Conservation (phyloP, 2,113 vertebrate genomes). For the Pristiophorus japonicus region DNA sequence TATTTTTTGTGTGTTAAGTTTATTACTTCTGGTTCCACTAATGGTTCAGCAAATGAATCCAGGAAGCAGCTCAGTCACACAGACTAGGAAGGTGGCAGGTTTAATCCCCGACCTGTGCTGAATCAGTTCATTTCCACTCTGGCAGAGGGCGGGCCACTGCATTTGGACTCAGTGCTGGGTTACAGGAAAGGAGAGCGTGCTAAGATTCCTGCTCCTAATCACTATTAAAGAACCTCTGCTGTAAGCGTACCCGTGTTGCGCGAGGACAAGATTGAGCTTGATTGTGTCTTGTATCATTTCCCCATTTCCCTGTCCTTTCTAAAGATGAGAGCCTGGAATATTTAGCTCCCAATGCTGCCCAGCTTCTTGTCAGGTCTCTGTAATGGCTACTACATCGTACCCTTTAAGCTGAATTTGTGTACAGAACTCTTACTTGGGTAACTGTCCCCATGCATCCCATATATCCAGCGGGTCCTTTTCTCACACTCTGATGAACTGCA, state of each 20-base stretch:
- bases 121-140: background rate
- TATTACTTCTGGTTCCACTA: background rate
- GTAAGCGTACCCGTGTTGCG: background rate
- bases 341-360: background rate
- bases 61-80: background rate
- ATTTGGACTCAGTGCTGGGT: background rate
- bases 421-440: background rate
- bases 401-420: background rate
- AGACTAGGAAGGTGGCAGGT: background rate
- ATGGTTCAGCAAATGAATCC: background rate
- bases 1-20: background rate
- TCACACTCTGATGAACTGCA: background rate
- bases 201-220: background rate
- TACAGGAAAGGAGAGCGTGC: background rate
- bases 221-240: background rate
- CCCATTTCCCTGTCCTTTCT: background rate
- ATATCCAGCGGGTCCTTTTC: background rate
- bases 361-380: background rate
- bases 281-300: background rate
- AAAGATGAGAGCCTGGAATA: background rate
- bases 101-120: background rate
- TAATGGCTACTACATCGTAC: background rate
- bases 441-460: background rate
- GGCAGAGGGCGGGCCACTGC: background rate
- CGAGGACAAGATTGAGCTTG: background rate